Evolutionary conservation across 2,797 vertebrate species (phyloP).

Genomic region (Lepidocolaptes lacrymiger): DNA sequence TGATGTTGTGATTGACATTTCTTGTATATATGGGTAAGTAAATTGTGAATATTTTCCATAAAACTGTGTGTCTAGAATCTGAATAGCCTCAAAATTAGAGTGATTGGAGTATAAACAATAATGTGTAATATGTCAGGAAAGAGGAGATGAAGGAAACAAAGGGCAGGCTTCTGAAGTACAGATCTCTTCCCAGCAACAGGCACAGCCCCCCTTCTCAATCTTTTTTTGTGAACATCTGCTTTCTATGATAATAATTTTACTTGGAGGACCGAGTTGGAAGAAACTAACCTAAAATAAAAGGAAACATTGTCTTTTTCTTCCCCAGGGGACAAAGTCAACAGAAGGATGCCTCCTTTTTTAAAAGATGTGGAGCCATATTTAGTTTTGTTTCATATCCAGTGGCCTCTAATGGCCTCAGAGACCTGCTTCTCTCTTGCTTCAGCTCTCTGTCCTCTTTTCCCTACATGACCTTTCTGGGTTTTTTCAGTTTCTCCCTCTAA

Average conservation of each 20-base stretch:
- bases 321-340: not conserved
- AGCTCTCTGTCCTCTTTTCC: not conserved
- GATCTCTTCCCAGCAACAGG: not conserved
- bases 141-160: not conserved
- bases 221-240: not conserved
- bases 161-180: not conserved
- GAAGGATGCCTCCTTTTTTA: not conserved
- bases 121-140: not conserved
- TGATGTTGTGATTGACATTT: constrained; percentile 93
- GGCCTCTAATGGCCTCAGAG: not conserved
- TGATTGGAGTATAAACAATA: not conserved
- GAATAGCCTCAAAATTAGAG: not conserved
- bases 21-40: constrained; percentile 92
- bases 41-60: not conserved
- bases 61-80: not conserved
- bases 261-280: not conserved
- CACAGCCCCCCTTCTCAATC: not conserved
- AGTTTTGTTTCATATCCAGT: not conserved
- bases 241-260: not conserved
- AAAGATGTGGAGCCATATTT: not conserved
- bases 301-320: not conserved
- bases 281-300: not conserved
- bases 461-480: not conserved
- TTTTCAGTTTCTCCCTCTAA: not conserved
- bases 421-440: not conserved